Evolutionary conservation across 2,113 vertebrate species (phyloP), one percentile per base, ranked within the genome.

Genomic region (Triplophysa tibetana): DNA sequence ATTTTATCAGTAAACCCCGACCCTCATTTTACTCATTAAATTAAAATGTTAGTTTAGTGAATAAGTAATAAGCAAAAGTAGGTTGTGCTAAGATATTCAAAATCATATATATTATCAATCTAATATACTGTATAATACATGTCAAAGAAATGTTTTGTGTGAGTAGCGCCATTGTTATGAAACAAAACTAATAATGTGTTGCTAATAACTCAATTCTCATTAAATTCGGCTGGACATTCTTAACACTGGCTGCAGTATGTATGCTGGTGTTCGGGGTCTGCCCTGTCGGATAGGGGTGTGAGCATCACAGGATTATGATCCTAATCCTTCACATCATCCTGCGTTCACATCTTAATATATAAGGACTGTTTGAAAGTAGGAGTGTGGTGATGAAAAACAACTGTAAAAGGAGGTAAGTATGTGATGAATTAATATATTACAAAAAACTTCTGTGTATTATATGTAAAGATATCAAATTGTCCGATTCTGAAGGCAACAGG

Each of bases 271-370:
- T 62, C 14, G 29, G 43, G 19, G 29, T 84, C 73, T 81, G 74
- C 74, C 82, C 81, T 70, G 84, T 60, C 33, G 70, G 13, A 12
- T 17, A 41, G 41, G 73, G 43, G 83, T 91, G 89, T 89, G 87
- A 90, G 77, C 84, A 79, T 38, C 77, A 73, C 85, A 85, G 88
- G 91, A 93, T 92, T 92, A 92, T 85, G 52, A 45, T 45, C 79
- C 52, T 93, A 93, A 93, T 93, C 92, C 90, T 77, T 66, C 80
- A 89, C 86, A 91, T 92, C 89, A 92, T 92, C 89, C 87, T 64
- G 85, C 85, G 78, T 89, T 81, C 70, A 82, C 82, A 82, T 87
- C 88, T 91, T 92, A 90, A 91, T 89, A 92, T 88, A 92, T 88
- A 87, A 72, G 63, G 79, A 78, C 75, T 82, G 88, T 82, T 83